phyloP scores from a whole-genome alignment of 2,888 invertebrate genomes.

The Eueremaeus valkanovi region DNA sequence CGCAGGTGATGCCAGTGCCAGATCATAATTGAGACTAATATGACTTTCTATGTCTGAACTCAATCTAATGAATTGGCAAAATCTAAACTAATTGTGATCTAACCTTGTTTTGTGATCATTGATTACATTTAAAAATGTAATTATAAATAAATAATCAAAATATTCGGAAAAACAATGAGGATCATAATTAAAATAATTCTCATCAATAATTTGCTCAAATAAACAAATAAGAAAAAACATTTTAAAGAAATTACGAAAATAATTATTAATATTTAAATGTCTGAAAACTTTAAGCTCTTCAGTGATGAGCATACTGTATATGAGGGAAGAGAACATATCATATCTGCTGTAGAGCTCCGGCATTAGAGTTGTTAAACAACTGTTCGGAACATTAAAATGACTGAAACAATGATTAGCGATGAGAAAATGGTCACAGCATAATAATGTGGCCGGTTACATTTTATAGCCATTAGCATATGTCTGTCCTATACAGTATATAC shows the following conservation, averaged over 20 bases:
- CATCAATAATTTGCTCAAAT: neutral
- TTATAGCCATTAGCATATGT: neutral
- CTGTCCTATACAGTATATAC: neutral
- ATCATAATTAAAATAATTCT: neutral
- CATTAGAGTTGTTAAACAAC: no score
- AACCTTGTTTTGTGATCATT: neutral
- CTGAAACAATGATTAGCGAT: constrained; percentile 13
- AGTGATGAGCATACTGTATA: no score
- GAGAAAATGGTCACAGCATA: neutral
- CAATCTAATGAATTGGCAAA: constrained; percentile 27
- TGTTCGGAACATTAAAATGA: neutral
- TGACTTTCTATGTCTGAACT: constrained; percentile 25
- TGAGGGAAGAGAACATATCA: no score
- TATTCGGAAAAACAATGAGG: neutral
- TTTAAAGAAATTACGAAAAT: neutral
- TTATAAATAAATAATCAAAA: neutral
- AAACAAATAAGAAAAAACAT: neutral
- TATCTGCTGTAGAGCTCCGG: no score
- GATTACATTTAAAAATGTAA: neutral
- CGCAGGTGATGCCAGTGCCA: constrained; percentile 20
- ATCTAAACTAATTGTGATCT: no score
- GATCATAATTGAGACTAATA: constrained; percentile 22
- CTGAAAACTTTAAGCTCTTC: no score
- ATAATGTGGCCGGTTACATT: neutral
- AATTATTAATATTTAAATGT: no score